Evolutionary conservation across 2,113 vertebrate genomes (phyloP), one percentile per base, ranked within the genome.

Genomic region (Stegostoma tigrinum): DNA sequence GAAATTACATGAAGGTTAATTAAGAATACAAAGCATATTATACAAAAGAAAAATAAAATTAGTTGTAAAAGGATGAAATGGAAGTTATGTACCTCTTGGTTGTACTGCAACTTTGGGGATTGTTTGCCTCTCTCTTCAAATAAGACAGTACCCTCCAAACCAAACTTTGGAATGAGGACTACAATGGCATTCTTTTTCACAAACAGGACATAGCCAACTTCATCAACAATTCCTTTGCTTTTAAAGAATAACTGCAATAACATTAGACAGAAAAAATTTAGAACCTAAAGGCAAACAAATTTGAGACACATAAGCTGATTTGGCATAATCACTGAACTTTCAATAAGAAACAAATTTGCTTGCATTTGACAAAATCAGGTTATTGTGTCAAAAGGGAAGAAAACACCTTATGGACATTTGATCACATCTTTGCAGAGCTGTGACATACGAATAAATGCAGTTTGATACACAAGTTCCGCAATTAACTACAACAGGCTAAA

Each of bases 111-210:
- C 15, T 80, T 97, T 95, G 98, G 98, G 19, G 96, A 97, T 21
- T 97, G 96, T 97, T 98, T 99, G 96, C 97, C 98, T 96, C 98
- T 99, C 96, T 97, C 97, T 96, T 99, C 98, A 96, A 99, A 99
- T 97, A 99, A 99, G 23, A 99, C 99, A 0, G 98, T 99, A 95
- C 99, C 99, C 97, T 99, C 99, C 97, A 99, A 97, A 0, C 99
- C 99, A 95, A 98, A 99, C 97, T 98, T 99, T 2, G 99, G 98
- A 96, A 99, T 99, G 96, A 99, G 98, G 80, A 99, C 98, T 42
- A 99, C 99, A 96, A 99, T 97, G 0, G 99, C 99, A 96, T 99
- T 99, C 97, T 99, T 99, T 96, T 98, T 98, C 96, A 99, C 98
- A 97, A 99, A 99, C 5, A 99, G 97, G 96, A 99, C 97, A 89